These are phyloP conservation scores for Microtus pennsylvanicus DNA, from an alignment of 2,113 vertebrate species.

Conservation along the genomic window DNA sequence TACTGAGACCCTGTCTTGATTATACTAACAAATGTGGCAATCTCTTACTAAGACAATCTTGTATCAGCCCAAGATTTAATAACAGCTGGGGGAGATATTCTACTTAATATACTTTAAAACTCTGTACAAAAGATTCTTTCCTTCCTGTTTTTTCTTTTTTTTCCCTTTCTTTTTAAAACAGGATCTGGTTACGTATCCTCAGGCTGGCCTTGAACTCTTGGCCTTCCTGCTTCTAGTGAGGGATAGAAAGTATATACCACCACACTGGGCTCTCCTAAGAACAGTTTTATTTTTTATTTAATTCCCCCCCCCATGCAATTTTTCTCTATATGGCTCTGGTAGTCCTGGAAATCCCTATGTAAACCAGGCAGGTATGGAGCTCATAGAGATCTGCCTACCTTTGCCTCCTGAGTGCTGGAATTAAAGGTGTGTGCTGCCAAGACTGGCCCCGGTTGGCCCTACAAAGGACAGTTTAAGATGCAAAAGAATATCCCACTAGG, in stretches of 20 bases:
- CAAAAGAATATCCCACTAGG: neutral
- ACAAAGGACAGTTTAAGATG: constrained; percentile 28
- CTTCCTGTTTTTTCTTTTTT: too few relatives aligned
- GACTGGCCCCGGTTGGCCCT: too few relatives aligned
- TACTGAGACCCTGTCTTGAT: neutral
- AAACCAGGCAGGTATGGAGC: neutral
- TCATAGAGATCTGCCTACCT: neutral
- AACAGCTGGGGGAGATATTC: neutral
- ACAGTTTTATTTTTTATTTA: neutral
- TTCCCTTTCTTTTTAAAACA: neutral
- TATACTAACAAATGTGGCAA: neutral
- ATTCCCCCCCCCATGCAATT: too few relatives aligned
- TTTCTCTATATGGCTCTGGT: neutral
- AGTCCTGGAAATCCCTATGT: neutral
- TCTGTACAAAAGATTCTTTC: neutral
- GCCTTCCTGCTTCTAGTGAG: neutral
- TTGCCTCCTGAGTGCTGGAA: neutral
- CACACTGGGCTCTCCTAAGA: neutral
- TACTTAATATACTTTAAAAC: neutral
- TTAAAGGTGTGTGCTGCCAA: neutral
- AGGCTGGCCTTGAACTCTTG: neutral
- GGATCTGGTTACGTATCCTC: neutral
- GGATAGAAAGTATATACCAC: neutral
- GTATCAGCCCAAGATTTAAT: constrained; percentile 22
- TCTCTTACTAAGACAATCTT: constrained; percentile 33